Percentiles rank a stretch among this genome's conserved stretches.
phyloP scores from a whole-genome alignment of 1,140 invertebrate genomes.

The Chironomus striatipennis region DNA sequence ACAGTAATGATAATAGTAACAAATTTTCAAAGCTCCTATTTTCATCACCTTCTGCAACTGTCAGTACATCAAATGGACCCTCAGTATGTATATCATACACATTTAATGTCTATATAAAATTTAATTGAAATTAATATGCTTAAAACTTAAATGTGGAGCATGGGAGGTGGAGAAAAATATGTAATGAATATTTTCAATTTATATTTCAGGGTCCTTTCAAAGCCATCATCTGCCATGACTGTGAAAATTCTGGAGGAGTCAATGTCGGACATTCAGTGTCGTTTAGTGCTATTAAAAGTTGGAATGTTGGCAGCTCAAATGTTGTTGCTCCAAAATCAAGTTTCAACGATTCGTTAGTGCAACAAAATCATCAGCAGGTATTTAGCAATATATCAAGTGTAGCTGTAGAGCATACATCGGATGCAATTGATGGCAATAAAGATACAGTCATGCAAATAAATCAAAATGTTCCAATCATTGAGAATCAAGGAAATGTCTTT shows the following conservation, averaged over 20 bases:
- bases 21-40: constrained; percentile 16
- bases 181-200: neutral
- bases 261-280: constrained; percentile 2
- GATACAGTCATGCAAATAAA: neutral
- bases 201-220: constrained; percentile 11
- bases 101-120: too few species aligned
- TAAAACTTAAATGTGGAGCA: too few species aligned
- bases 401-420: neutral
- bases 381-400: neutral
- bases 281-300: constrained; percentile 15
- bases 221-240: constrained; percentile 17
- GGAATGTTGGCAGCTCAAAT: constrained; percentile 11
- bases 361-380: neutral
- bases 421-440: neutral
- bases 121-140: too few species aligned
- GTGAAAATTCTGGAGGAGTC: constrained; percentile 5
- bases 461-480: neutral
- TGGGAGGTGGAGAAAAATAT: neutral
- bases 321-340: neutral
- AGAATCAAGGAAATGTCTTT: constrained; percentile 13
- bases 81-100: neutral
- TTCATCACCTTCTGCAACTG: constrained; percentile 16
- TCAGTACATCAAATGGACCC: constrained; percentile 1
- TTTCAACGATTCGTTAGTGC: neutral
- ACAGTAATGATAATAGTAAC: constrained; percentile 3